phyloP scores from a whole-genome alignment of 2,797 vertebrate species.

The Triplophysa bombifrons region DNA sequence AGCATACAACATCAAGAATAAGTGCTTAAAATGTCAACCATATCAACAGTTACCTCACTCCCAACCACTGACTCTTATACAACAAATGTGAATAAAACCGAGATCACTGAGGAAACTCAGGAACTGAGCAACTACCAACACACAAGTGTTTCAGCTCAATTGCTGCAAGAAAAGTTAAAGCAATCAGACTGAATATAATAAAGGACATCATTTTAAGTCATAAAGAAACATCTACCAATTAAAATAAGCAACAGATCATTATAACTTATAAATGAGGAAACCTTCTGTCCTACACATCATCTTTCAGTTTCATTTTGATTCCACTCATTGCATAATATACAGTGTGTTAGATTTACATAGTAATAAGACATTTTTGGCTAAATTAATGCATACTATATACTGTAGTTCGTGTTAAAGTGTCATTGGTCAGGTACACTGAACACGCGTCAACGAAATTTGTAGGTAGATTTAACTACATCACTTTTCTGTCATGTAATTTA shows the following conservation, averaged over 20 bases:
- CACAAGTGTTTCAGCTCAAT: conserved; percentile 10
- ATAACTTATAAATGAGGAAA: not conserved
- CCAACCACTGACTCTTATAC: conserved; percentile 40
- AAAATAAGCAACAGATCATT: not conserved
- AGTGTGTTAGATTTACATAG: conserved; percentile 15
- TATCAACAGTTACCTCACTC: conserved; percentile 45
- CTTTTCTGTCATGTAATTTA: conserved; percentile 25
- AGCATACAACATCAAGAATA: conserved; percentile 54
- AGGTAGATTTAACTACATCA: conserved; percentile 30
- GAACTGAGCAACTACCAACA: not conserved
- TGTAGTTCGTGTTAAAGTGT: conserved; percentile 38
- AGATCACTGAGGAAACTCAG: conserved; percentile 24
- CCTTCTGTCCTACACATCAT: not conserved
- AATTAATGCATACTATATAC: conserved; percentile 33
- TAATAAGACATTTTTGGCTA: conserved; percentile 39
- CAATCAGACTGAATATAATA: not conserved
- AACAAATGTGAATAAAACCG: conserved; percentile 44
- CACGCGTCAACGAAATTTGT: conserved; percentile 30
- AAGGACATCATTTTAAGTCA: conserved; percentile 10
- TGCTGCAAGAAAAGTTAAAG: conserved; percentile 3
- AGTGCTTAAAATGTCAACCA: conserved; percentile 43
- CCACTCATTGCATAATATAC: conserved; percentile 42
- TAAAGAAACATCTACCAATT: conserved; percentile 4
- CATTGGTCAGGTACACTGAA: not conserved
- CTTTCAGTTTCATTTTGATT: conserved; percentile 18